phyloP scores from a whole-genome alignment of 1,140 invertebrate species.

The Lordiphosa mommai region DNA sequence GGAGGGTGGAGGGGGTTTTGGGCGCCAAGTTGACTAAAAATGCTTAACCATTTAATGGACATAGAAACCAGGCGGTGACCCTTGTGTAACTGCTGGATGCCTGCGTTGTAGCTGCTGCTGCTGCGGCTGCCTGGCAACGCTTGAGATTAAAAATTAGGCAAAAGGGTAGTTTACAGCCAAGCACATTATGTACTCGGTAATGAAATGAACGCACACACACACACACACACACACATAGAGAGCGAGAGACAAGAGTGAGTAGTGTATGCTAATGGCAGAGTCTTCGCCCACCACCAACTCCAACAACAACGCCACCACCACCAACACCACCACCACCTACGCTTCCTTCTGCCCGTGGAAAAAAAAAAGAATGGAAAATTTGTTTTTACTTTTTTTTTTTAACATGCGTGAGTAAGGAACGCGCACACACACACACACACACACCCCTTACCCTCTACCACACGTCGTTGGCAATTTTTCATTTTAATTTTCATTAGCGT shows the following conservation, averaged over 20 bases:
- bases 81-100: neutral
- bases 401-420: slow-evolving; percentile 26
- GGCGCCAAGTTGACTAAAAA: slow-evolving; percentile 1
- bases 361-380: slow-evolving; percentile 56
- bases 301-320: slow-evolving; percentile 2
- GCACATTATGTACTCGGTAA: slow-evolving; percentile 59
- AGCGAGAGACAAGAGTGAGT: slow-evolving; percentile 36
- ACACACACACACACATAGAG: slow-evolving; percentile 13
- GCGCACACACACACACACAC: slow-evolving; percentile 27
- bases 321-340: neutral
- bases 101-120: slow-evolving; percentile 13
- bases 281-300: slow-evolving; percentile 14
- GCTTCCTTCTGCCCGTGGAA: neutral
- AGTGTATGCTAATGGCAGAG: slow-evolving; percentile 75
- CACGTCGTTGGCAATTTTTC: slow-evolving; percentile 79
- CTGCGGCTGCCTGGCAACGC: slow-evolving; percentile 47
- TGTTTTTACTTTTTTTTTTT: slow-evolving; percentile 48
- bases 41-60: slow-evolving; percentile 24
- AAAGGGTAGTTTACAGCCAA: slow-evolving; percentile 64
- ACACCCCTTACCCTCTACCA: slow-evolving; percentile 25
- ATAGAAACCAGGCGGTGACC: slow-evolving; percentile 13
- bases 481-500: slow-evolving; percentile 80
- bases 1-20: neutral
- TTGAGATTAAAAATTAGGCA: slow-evolving; percentile 75
- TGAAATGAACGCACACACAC: slow-evolving; percentile 60